Percentiles rank a stretch among this genome's conserved stretches.
These are phyloP conservation scores for Lepus americanus DNA, from an alignment of 2,113 vertebrate species.

Conservation along the genomic window DNA sequence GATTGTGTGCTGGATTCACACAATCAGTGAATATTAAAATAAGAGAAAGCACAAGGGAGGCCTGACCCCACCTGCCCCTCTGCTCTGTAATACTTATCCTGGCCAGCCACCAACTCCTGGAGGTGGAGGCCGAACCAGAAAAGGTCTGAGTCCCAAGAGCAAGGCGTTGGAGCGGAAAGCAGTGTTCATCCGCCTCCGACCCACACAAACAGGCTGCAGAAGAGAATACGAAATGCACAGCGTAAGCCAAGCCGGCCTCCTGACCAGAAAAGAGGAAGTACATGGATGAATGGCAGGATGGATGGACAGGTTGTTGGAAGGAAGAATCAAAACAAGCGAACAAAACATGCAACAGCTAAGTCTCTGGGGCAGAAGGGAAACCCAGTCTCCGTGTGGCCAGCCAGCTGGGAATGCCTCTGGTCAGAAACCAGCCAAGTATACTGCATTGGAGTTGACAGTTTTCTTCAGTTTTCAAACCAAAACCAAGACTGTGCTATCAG, in stretches of 20 bases:
- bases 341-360: background rate
- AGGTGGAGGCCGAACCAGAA: background rate
- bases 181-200: background rate
- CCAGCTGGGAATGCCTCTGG: background rate
- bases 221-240: background rate
- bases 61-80: background rate
- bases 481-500: conserved; percentile 3
- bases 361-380: background rate
- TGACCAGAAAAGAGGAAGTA: background rate
- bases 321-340: background rate
- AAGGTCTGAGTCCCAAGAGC: background rate
- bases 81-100: background rate
- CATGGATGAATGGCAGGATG: too few species aligned
- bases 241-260: background rate
- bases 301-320: background rate
- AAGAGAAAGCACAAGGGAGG: background rate
- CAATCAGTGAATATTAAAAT: background rate
- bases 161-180: background rate
- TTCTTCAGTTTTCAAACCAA: conserved; percentile 44
- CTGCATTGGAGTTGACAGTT: background rate
- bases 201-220: background rate
- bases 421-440: background rate
- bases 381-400: background rate
- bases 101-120: background rate
- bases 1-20: background rate